Evolutionary conservation across 1,140 invertebrate species (phyloP).

Genomic region (Leptopilina clavipes): DNA sequence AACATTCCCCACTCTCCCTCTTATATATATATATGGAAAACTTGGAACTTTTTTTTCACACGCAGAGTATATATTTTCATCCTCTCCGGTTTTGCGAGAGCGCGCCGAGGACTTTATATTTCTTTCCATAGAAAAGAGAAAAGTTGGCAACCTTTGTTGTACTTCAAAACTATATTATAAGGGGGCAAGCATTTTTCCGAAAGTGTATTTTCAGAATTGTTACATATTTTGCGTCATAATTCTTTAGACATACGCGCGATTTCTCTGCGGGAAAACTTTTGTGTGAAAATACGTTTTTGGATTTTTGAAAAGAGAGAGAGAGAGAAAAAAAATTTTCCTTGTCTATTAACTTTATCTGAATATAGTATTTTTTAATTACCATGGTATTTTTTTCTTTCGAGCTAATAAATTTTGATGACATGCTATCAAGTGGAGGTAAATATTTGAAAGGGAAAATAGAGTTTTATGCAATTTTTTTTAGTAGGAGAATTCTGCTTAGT

Average conservation of each 20-base stretch:
- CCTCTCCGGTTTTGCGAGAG: not conserved
- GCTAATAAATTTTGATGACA: too few relatives aligned
- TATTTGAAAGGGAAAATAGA: too few relatives aligned
- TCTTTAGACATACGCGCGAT: not conserved
- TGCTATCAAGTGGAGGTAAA: too few relatives aligned
- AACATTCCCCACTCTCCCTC: slow-evolving; percentile 3
- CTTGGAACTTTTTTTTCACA: not conserved
- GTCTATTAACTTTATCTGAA: not conserved
- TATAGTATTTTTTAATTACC: too few relatives aligned
- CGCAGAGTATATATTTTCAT: slow-evolving; percentile 16
- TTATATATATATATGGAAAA: too few relatives aligned
- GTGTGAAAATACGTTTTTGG: too few relatives aligned
- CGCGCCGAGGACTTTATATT: not conserved
- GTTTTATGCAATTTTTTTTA: too few relatives aligned
- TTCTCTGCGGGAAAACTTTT: too few relatives aligned
- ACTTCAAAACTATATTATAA: slow-evolving; percentile 10
- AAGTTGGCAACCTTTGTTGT: slow-evolving; percentile 11
- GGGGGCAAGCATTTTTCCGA: slow-evolving; percentile 2
- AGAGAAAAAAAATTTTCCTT: too few relatives aligned
- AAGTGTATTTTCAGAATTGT: not conserved
- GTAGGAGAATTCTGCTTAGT: too few relatives aligned
- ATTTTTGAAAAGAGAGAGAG: too few relatives aligned
- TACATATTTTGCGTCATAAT: not conserved
- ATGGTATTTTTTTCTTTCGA: too few relatives aligned
- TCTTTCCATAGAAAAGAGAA: not conserved